phyloP scores from a whole-genome alignment of 2,888 invertebrate species.

The Chaetogeoica ovagalla region DNA sequence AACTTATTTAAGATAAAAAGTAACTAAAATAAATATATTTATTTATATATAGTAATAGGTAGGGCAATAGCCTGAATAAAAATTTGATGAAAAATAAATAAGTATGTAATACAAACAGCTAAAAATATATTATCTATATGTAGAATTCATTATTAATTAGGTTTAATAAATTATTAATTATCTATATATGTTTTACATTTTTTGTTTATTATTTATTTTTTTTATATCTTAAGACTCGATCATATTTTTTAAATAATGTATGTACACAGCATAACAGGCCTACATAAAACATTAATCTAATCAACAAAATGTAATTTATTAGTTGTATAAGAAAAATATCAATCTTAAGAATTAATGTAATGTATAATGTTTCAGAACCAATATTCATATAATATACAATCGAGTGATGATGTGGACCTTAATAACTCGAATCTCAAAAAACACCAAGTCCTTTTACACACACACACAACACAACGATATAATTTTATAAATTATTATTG shows the following conservation, averaged over 20 bases:
- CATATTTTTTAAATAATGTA: background rate
- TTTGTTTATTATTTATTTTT: background rate
- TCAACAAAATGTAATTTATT: slow-evolving; percentile 16
- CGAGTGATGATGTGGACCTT: background rate
- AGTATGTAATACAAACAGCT: slow-evolving; percentile 21
- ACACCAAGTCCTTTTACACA: no score
- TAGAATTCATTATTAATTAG: slow-evolving; percentile 15
- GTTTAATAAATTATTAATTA: slow-evolving; percentile 25
- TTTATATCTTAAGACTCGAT: background rate
- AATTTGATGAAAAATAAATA: slow-evolving; percentile 27
- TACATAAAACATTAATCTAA: slow-evolving; percentile 17
- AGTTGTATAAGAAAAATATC: slow-evolving; percentile 5
- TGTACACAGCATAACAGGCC: background rate
- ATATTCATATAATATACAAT: background rate
- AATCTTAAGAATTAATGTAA: slow-evolving; percentile 6
- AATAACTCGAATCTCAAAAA: background rate
- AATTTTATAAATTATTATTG: no score
- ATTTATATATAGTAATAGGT: slow-evolving; percentile 9
- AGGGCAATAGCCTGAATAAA: slow-evolving; percentile 19
- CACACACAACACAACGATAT: no score
- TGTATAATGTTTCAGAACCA: slow-evolving; percentile 14
- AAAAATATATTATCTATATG: slow-evolving; percentile 25
- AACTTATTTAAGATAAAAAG: slow-evolving; percentile 18
- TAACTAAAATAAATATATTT: slow-evolving; percentile 34
- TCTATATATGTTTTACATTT: background rate